Percentiles rank a stretch among this genome's conserved stretches.
Conservation (phyloP, 2,113 vertebrate genomes). For the Malurus melanocephalus region DNA sequence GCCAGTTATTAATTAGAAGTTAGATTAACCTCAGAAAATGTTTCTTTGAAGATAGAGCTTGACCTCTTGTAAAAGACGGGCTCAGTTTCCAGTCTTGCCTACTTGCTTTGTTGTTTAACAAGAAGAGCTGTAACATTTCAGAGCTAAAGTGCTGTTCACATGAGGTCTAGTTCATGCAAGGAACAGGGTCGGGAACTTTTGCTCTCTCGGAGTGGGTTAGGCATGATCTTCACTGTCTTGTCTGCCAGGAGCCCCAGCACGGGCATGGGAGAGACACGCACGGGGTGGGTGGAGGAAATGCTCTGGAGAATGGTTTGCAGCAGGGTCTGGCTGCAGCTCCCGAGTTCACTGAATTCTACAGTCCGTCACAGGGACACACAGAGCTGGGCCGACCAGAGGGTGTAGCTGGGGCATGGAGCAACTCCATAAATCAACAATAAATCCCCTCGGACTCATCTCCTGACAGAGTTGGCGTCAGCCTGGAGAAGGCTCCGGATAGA, state of each 20-base stretch:
- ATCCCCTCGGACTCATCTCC: neutral
- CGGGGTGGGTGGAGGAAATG: neutral
- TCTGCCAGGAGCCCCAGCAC: neutral
- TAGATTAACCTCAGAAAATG: neutral
- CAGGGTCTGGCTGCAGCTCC: neutral
- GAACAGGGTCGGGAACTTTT: neutral
- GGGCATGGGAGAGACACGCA: accelerated
- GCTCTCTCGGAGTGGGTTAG: neutral
- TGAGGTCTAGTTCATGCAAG: neutral
- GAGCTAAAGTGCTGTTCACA: neutral
- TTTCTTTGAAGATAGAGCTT: neutral
- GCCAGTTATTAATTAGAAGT: neutral
- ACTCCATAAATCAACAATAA: neutral
- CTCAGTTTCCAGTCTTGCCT: neutral
- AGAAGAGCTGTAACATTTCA: neutral
- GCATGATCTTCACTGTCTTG: neutral
- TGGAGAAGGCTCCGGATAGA: neutral
- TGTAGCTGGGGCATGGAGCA: neutral
- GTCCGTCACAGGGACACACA: neutral
- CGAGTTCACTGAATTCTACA: neutral
- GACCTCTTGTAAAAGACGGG: neutral
- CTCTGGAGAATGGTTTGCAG: neutral
- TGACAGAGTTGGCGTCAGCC: neutral
- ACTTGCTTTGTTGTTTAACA: neutral
- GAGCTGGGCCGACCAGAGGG: neutral